Base-by-base conservation (phyloP, 2,888 invertebrate species). In the Hydrotaea cyrtoneurina region DNA sequence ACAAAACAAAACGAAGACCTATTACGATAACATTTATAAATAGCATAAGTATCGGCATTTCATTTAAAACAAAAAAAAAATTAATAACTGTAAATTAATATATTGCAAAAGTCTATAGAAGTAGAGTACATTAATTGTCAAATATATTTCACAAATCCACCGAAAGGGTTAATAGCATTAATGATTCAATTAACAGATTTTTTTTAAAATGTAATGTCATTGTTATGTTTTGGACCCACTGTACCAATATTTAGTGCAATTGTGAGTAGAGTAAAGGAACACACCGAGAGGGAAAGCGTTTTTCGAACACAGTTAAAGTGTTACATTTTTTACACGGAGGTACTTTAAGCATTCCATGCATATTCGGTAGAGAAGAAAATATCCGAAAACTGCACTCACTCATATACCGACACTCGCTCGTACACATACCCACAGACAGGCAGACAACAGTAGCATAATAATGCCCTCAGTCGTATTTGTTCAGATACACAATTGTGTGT, bases 271-370 rank as follows among this genome's bases (percentile, higher is more conserved):
- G 17, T 11, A 23, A 0, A 46, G 2, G 17, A 31, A 31, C 26
- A 31, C 17, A 50, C 53, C 59, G 46, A 59, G 50, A 72, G 36
- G 36, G 39, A 50, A 62, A 78, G 55, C 59, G n/a, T 71, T 57
- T 31, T 17, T 17, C 53, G 31, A 11, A 62, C 15, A 31, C 66
- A 69, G 46, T 23, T 43, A 43, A 43, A 46, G 69, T 69, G 69
- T 69, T 69, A 69, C 39, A 66, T 66, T 36, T 66, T 43, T 21
- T 66, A 17, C 66, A 66, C 43, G 59, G 4, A 8, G 59, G 26
- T 7, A 59, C 26, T 59, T 59, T 13, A 26, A 59, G 59, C 26
- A 26, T 59, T 59, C 55, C 55, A 11, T 23, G 2, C 59, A 26
- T 23, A 59, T 31, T 31, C 26, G 2, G 2, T 15, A 21, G 21